Evolutionary conservation across 1,140 invertebrate genomes (phyloP), one percentile per base, ranked within the genome.

Genomic region (Pseudomyrmex cubaensis): DNA sequence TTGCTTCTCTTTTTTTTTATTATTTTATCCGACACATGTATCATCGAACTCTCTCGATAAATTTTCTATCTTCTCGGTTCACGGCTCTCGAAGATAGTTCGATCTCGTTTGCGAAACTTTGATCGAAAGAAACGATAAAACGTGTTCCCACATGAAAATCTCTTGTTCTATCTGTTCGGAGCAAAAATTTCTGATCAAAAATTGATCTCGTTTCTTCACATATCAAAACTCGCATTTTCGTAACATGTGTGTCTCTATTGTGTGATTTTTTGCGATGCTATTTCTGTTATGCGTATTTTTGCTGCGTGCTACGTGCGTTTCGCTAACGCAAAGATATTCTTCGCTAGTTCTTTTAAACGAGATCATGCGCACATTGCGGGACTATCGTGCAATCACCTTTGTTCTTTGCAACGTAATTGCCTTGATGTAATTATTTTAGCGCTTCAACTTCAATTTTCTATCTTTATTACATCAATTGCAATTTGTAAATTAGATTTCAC

Each of bases 31-130:
- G 9, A 10, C 2, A 20, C 7, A 22, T 44, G 2, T 9, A 48
- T 64, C 50, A 72, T 83, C 76, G 54, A 63, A 44, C 84, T 88
- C 78, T 85, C 84, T 83, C 64, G 85, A 88, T 80, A 67, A 76
- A 66, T 90, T 75, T 80, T 54, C 62, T 57, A 22, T 57, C 67
- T 56, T 59, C 61, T 88, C 78, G 84, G 76, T 77, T 86, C 70
- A 44, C 76, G 25, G 62, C 59, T 70, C 5, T 22, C 17, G 46
- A 54, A 54, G 48, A 69, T 69, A 13, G n/a, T 69, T 12, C 17
- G n/a, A 61, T 59, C 54, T 70, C 20, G 8, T 44, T 54, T 46
- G 22, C 25, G 46, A 52, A 5, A 77, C 35, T 77, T 54, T 5
- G 13, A 75, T 76, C 9, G 12, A 64, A 35, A 22, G 50, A 5